Percentiles rank a stretch among this genome's conserved stretches.
phyloP scores from a whole-genome alignment of 2,113 vertebrate species.

The Pan paniscus region DNA sequence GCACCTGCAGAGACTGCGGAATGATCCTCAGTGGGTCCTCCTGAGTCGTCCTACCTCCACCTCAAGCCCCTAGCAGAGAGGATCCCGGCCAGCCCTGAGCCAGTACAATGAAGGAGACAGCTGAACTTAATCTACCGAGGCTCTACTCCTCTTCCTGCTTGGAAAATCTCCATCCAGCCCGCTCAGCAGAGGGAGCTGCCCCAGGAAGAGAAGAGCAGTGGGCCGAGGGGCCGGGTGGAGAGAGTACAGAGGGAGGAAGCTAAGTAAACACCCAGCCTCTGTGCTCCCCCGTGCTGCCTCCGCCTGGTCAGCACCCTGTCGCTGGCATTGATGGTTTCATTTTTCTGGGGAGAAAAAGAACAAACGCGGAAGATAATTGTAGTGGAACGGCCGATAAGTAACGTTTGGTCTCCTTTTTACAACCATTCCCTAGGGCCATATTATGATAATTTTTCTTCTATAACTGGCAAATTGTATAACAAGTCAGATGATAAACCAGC shows the following conservation, averaged over 20 bases:
- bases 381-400: conserved; percentile 82
- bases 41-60: too few relatives aligned
- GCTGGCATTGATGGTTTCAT: conserved; percentile 68
- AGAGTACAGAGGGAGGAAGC: not conserved
- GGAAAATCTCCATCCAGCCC: not conserved
- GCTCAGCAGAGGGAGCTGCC: not conserved
- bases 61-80: not conserved
- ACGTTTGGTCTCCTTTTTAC: conserved; percentile 86
- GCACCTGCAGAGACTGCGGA: not conserved
- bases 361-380: conserved; percentile 83
- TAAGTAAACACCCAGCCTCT: not conserved
- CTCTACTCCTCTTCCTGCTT: not conserved
- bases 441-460: conserved; percentile 92
- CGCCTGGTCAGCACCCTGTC: not conserved
- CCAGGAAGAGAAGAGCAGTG: not conserved
- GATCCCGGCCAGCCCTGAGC: not conserved
- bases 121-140: not conserved
- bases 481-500: conserved; percentile 91
- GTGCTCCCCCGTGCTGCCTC: not conserved
- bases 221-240: fast-evolving
- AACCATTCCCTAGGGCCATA: conserved; percentile 87
- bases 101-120: not conserved
- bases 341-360: conserved; percentile 75
- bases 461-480: conserved; percentile 90
- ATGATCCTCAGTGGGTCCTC: fast-evolving